These are phyloP conservation scores for Nebria ingens DNA, from an alignment of 1,140 invertebrate species.

Conservation along the genomic window DNA sequence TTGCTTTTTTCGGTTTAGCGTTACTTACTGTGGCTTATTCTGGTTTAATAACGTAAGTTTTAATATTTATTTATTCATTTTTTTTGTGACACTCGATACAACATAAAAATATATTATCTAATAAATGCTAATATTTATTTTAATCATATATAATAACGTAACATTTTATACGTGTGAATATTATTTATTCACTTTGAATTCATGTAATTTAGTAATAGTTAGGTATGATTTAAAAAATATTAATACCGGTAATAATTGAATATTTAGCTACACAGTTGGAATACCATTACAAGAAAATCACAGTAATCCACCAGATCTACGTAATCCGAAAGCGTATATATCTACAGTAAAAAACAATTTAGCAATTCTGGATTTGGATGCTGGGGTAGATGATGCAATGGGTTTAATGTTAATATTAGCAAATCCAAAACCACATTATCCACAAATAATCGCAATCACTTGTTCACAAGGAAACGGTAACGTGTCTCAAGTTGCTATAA, in stretches of 20 bases:
- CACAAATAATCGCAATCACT: slow-evolving; percentile 47
- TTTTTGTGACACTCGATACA: background rate
- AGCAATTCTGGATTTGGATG: slow-evolving; percentile 44
- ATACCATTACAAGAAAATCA: background rate
- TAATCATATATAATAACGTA: too few species aligned
- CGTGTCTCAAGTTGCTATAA: slow-evolving; percentile 45
- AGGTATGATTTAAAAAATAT: background rate
- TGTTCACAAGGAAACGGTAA: slow-evolving; percentile 49
- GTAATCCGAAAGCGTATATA: too few species aligned
- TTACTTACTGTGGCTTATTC: background rate
- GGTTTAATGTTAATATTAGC: slow-evolving; percentile 38
- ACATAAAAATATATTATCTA: background rate
- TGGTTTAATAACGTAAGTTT: background rate
- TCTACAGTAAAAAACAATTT: slow-evolving; percentile 32
- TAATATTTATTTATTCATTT: background rate
- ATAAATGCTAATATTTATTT: background rate
- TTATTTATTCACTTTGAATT: background rate
- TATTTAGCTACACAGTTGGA: background rate
- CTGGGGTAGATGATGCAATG: slow-evolving; percentile 45
- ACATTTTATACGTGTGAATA: too few species aligned
- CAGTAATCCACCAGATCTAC: too few species aligned
- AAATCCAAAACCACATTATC: slow-evolving; percentile 23
- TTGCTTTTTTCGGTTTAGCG: background rate
- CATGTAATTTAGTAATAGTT: background rate
- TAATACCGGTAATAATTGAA: background rate